These are phyloP conservation scores for Thecophora atra DNA, from an alignment of 2,888 invertebrate genomes.

Conservation along the genomic window DNA sequence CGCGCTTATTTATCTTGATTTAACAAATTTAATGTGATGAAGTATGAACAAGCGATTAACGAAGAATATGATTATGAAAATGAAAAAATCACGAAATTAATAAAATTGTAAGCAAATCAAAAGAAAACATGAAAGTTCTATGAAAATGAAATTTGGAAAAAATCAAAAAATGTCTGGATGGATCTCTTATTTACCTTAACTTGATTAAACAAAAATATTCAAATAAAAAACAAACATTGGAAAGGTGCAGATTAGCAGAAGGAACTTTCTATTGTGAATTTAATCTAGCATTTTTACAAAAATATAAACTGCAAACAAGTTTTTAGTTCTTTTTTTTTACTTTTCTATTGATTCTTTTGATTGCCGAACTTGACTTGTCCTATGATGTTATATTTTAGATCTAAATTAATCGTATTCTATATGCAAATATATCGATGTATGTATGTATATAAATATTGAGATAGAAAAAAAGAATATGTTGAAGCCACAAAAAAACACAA, in stretches of 20 bases:
- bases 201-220: slow-evolving; percentile 36
- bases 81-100: slow-evolving; percentile 37
- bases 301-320: slow-evolving; percentile 58
- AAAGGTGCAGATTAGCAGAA: background rate
- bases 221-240: slow-evolving; percentile 22
- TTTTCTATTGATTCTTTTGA: background rate
- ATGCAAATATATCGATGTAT: no score
- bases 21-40: slow-evolving; percentile 48
- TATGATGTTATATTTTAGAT: no score
- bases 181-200: slow-evolving; percentile 59
- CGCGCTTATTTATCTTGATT: no score
- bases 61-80: slow-evolving; percentile 44
- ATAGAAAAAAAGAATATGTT: no score
- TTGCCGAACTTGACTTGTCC: no score
- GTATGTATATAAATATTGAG: no score
- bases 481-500: no score
- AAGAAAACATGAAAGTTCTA: background rate
- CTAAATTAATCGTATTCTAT: no score
- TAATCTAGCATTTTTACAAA: slow-evolving; percentile 36
- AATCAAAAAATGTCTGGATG: slow-evolving; percentile 62
- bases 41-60: slow-evolving; percentile 47
- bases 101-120: slow-evolving; percentile 35
- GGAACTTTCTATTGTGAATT: background rate
- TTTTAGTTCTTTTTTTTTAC: slow-evolving; percentile 2
- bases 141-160: background rate